Base-by-base conservation (phyloP, 2,113 vertebrate species). In the Paradoxurus hermaphroditus region DNA sequence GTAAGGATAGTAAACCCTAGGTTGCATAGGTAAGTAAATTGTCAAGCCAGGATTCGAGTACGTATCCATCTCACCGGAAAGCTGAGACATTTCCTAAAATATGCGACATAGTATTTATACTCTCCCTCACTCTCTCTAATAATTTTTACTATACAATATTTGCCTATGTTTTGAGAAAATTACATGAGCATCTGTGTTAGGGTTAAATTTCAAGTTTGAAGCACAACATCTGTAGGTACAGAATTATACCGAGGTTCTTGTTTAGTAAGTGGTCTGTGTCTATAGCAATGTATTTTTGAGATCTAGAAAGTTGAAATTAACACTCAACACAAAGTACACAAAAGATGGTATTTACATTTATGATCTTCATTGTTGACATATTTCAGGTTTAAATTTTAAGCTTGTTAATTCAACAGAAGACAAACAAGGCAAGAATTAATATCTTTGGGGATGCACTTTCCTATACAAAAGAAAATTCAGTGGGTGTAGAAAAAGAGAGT, bases 221-320 rank as follows among this genome's bases (percentile, higher is more conserved):
- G 46, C 3, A 59, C n/a, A 90, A 73, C 29, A 84, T 75, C 85
- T 87, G 46, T 62, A 93, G 72, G 16, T 73, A 41, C 7, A 27
- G 19, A 27, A 90, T 87, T 41, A n/a, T 19, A 65, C 67, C 46
- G 8, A 81, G 12, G 44, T 67, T 39, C 12, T 84, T 94, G 31
- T 44, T 97, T 84, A 92, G 68, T 94, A 97, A 93, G 65, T 41
- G 14, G 14, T 92, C n/a, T 95, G 56, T 56, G 44, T 86, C 62
- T 78, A 23, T 78, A 82, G 49, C 46, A 92, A 83, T 92, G 21
- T 29, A 29, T 56, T 85, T 90, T 87, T 94, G 56, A 91, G 49
- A 93, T 91, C 41, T 77, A 81, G 46, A 83, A 85, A 92, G 56
- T 91, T 31, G 15, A 77, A 59, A 39, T 83, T 29, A 79, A 73